Evolutionary conservation across 2,888 invertebrate genomes (phyloP), one percentile per base, ranked within the genome.

Genomic region (Mylabris sibirica): DNA sequence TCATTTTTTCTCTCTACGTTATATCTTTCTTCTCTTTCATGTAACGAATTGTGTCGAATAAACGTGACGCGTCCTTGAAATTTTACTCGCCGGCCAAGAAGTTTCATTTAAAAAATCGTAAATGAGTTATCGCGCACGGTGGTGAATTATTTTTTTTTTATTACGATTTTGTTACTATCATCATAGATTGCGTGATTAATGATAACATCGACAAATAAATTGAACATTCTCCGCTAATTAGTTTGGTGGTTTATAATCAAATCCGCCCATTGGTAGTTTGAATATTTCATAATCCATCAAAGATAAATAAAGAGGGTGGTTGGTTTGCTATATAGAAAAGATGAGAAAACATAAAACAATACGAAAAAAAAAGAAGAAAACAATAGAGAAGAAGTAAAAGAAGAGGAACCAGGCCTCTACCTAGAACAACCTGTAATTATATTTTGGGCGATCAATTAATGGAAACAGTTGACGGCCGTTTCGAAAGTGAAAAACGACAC

Each of bases 391-490:
- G n/a, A n/a, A n/a, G n/a, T n/a, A n/a, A n/a, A n/a, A n/a, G n/a
- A n/a, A n/a, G n/a, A n/a, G n/a, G n/a, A n/a, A n/a, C n/a, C n/a
- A n/a, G n/a, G n/a, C n/a, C n/a, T n/a, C n/a, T 49, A 49, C 49
- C 49, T 30, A 60, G 34, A 30, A 34, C 17, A 60, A 60, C 34
- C 34, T 34, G 60, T 60, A 60, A 30, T 34, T 30, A 60, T 34
- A 12, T 60, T 60, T 30, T 9, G n/a, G 30, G 8, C 17, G 60
- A 24, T 34, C 34, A 60, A 60, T 60, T 60, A 60, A 60, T 26
- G 34, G 17, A 26, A 60, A 60, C 60, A 60, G 26, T 34, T 60
- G 60, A 60, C n/a, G 60, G 60, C 60, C 60, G 60, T 60, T 60
- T 60, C 34, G n/a, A 34, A 34, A 34, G 34, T 60, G 60, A 60